Conservation (phyloP, 2,888 invertebrate genomes). For the Artemia sinica region DNA sequence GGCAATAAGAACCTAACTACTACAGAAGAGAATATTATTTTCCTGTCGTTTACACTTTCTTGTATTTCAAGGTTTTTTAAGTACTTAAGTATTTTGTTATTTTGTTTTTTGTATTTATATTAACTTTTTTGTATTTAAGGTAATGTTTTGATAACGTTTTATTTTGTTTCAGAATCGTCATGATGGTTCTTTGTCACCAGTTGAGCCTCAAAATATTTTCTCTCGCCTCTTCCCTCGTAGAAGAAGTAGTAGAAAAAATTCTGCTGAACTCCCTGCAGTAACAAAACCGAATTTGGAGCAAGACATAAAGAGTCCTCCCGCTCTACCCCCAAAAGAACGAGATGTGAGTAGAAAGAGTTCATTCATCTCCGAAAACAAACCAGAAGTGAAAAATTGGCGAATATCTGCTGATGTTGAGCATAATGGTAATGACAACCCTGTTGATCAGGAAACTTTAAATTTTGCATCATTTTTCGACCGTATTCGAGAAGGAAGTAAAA, state of each 20-base stretch:
- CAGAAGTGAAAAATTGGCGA: not conserved
- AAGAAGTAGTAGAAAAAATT: conserved; percentile 17
- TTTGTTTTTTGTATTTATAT: too few relatives aligned
- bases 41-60: too few relatives aligned
- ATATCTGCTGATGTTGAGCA: not conserved
- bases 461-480: conserved; percentile 12
- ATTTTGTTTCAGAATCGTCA: too few relatives aligned
- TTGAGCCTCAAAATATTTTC: conserved; percentile 8
- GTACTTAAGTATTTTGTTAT: too few relatives aligned
- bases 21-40: too few relatives aligned
- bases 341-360: not conserved
- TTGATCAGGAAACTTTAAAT: not conserved
- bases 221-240: conserved; percentile 15
- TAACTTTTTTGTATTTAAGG: too few relatives aligned
- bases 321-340: not conserved
- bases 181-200: not conserved
- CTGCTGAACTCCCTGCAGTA: not conserved
- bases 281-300: not conserved
- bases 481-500: not conserved
- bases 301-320: not conserved
- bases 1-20: too few relatives aligned
- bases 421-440: not conserved
- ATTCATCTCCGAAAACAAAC: not conserved
- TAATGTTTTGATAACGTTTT: too few relatives aligned
- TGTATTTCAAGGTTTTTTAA: too few relatives aligned